Base-by-base conservation (phyloP, 1,140 invertebrate genomes). In the Gonatopus flavifemur region DNA sequence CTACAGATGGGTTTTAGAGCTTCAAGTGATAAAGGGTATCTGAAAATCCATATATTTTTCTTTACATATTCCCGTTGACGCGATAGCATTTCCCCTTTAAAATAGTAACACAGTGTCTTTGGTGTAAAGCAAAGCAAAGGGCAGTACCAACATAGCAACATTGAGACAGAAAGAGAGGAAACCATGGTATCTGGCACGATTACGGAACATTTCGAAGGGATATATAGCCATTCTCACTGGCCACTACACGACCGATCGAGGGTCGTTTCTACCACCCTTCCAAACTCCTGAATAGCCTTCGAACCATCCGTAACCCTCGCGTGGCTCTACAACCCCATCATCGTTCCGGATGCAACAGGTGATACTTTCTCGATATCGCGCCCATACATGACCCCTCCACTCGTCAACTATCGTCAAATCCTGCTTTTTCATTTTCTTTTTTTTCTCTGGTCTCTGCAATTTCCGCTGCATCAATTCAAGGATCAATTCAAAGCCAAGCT, bases 331-430 rank as follows among this genome's bases (percentile, higher is more conserved):
- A 75, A 75, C 76, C 74, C 74, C 73, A 74, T n/a, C n/a, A n/a
- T 73, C 73, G 67, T 72, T 72, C 56, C 52, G 33, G 51, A 69
- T 57, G 76, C 76, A 78, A 78, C 76, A 78, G 76, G 76, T 78
- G 76, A 76, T 76, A 64, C 74, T 70, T 76, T 76, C 72, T 69
- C 75, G 69, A 76, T 77, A 77, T 76, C 72, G 67, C 66, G 66
- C 62, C 64, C 65, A 62, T 64, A 64, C 64, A 64, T 64, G 59
- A 61, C 57, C 59, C 62, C 50, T 61, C 56, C 53, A 36, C 48
- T 63, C 60, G 55, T 66, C 68, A 64, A 46, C 59, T 64, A 52
- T 67, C 58, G 12, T 35, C 40, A 39, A 33, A n/a, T n/a, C n/a
- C n/a, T n/a, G n/a, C n/a, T n/a, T n/a, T n/a, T 12, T 12, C 25